Base-by-base conservation (phyloP, 1,140 invertebrate genomes). In the Lucilia sericata region DNA sequence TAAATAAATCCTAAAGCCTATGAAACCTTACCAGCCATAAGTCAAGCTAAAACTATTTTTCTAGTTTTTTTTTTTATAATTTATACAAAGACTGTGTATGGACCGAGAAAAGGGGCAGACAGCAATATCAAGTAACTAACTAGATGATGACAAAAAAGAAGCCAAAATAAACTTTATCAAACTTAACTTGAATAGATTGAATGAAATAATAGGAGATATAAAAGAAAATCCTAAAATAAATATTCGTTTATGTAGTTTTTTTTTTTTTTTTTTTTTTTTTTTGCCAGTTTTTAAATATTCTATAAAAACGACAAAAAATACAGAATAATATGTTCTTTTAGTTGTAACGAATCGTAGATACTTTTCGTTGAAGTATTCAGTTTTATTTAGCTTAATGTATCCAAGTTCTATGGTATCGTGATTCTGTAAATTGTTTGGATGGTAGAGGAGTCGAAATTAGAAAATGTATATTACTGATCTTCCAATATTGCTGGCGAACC, bases 1-100 rank as follows among this genome's bases (percentile, higher is more conserved):
- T 60, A 60, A 17, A 60, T 60, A 60, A 60, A n/a, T n/a, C 55
- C 55, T 60, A 60, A 60, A 17, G 51, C 51, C 55, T 60, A 60
- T 60, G 55, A 60, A 60, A 17, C 55, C 42, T 8, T 60, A 60
- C 55, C 14, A 60, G 5, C 55, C 55, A 60, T 17, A 17, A 60
- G 13, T 17, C 55, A 60, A 60, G 55, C 14, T 17, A 60, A 7
- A 60, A 60, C 13, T 60, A 14, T 60, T n/a, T 3, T 42, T 42
- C 10, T 42, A 42, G 42, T 42, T 42, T 42, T 42, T 3, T 36
- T 36, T 7, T 42, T 42, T 42, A 42, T 42, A 42, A 42, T 42
- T 42, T 42, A 42, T 42, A 60, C 55, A 60, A n/a, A 60, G 14
- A 17, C 14, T 60, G 55, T 17, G 0, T 14, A 17, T 17, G 55